phyloP scores from a whole-genome alignment of 2,888 invertebrate genomes.

The Drosophila maculinotata region DNA sequence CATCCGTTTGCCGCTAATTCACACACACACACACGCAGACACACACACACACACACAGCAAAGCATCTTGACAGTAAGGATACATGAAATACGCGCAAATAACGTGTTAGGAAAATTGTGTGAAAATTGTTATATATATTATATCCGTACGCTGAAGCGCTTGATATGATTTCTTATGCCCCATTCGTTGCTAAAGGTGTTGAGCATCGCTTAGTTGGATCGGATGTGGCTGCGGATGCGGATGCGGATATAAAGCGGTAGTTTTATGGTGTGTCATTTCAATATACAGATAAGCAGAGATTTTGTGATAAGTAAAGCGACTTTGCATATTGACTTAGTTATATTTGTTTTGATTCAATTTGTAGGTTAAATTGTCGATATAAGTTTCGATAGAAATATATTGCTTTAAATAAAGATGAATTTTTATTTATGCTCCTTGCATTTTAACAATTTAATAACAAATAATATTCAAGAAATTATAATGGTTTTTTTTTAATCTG shows the following conservation, averaged over 20 bases:
- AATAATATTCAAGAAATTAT: too few relatives aligned
- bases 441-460: too few relatives aligned
- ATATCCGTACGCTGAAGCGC: slow-evolving; percentile 67
- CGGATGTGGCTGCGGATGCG: slow-evolving; percentile 30
- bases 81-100: slow-evolving; percentile 79
- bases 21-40: slow-evolving; percentile 52
- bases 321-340: not conserved
- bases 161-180: slow-evolving; percentile 77
- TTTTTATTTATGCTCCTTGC: too few relatives aligned
- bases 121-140: slow-evolving; percentile 80
- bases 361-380: not conserved
- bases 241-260: slow-evolving; percentile 26
- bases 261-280: slow-evolving; percentile 39
- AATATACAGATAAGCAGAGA: slow-evolving; percentile 11
- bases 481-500: too few relatives aligned
- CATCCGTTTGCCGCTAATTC: slow-evolving; percentile 80
- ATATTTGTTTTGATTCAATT: not conserved
- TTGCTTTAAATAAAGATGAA: too few relatives aligned
- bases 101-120: slow-evolving; percentile 79
- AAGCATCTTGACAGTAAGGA: slow-evolving; percentile 58
- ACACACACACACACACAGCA: slow-evolving; percentile 11
- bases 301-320: not conserved
- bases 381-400: not conserved
- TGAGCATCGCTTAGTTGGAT: slow-evolving; percentile 49
- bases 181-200: slow-evolving; percentile 74